Base-by-base conservation (phyloP, 2,797 vertebrate species). In the Pipistrellus pipistrellus region DNA sequence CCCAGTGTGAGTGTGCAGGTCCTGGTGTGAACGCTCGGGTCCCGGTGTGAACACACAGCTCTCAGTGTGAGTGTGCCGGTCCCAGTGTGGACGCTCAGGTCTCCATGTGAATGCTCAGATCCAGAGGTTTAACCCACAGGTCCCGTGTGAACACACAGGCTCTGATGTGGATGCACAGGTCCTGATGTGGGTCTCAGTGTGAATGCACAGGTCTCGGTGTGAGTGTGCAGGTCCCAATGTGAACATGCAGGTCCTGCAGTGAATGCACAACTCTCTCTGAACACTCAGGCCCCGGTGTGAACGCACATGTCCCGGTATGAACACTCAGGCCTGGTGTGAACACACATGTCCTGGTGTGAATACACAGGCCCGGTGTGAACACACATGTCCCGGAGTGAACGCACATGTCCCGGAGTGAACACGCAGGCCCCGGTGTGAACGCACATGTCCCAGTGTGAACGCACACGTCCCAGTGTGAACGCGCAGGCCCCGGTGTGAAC, bases 401-500 rank as follows among this genome's bases (percentile, higher is more conserved):
- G 51, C 13, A 7, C 18, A 53, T n/a, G 53, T 53, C 8, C 8
- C 20, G 9, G 53, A 55, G 21, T 57, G 55, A 25, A 10, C 55
- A 11, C 10, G 10, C 55, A 59, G 57, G 57, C 4, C 23, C 57
- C 10, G n/a, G 10, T 57, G 9, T 25, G 55, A 23, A 25, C 6
- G 1, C 1, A 1, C 21, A 57, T 21, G 8, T 4, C 21, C 4
- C 8, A 0, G 3, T 10, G 20, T 55, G 20, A 55, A 55, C 20
- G 41, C 41, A 44, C 41, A 44, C 6, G 41, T 44, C 8, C 41
- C 41, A 44, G 41, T 44, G 41, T 44, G 41, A 5, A 44, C 8
- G 5, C 6, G 0, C 53, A 23, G 20, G 53, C 9, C 21, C 8
- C 0, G 0, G 21, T 55, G 20, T 23, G 21, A 55, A 55, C 0